Conservation (phyloP, 2,888 invertebrate species). For the Watsonalla cultraria region DNA sequence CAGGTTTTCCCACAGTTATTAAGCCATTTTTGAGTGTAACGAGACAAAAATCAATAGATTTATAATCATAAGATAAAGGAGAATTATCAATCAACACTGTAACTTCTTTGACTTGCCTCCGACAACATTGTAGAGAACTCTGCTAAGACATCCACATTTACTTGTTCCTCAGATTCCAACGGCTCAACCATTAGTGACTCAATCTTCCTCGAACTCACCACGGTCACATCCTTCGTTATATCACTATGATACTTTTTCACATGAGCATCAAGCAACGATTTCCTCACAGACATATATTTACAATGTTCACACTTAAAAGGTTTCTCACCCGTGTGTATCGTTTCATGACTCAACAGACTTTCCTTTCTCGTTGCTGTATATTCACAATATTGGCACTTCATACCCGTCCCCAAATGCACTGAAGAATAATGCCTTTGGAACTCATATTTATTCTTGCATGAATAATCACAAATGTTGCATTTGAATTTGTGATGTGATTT, state of each 20-base stretch:
- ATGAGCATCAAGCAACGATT: conserved; percentile 40
- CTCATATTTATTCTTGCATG: conserved; percentile 49
- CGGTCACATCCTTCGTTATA: conserved; percentile 21
- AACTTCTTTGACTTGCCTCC: background rate
- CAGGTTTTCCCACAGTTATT: no score
- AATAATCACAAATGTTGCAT: conserved; percentile 42
- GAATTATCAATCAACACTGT: background rate
- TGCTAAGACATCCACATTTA: background rate
- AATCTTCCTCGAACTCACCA: conserved; percentile 39
- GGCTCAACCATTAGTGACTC: conserved; percentile 31
- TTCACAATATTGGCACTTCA: conserved; percentile 52
- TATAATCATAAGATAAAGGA: no score
- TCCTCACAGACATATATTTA: conserved; percentile 41
- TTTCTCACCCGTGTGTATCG: conserved; percentile 48
- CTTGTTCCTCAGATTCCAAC: conserved; percentile 1
- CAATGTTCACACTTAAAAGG: conserved; percentile 49
- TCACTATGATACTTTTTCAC: conserved; percentile 38
- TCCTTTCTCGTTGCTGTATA: conserved; percentile 42
- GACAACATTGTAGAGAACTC: background rate
- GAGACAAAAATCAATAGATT: no score
- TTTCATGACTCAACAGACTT: conserved; percentile 45
- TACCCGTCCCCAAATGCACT: conserved; percentile 41
- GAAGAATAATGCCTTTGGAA: conserved; percentile 44
- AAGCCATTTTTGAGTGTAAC: no score
- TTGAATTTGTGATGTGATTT: conserved; percentile 46